phyloP scores from a whole-genome alignment of 1,140 invertebrate genomes.

The Pomacea maculata region DNA sequence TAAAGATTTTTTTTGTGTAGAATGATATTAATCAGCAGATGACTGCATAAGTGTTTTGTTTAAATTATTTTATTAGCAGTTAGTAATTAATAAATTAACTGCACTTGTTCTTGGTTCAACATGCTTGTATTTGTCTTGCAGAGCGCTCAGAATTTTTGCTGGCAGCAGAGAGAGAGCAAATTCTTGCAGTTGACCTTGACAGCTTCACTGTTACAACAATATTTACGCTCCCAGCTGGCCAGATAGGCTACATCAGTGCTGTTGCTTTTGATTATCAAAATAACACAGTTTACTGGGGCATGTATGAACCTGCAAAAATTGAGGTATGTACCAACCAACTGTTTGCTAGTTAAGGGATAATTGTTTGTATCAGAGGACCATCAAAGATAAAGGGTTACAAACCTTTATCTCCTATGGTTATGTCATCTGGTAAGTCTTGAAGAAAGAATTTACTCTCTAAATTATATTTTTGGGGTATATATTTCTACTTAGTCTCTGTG shows the following conservation, averaged over 20 bases:
- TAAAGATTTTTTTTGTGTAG: background rate
- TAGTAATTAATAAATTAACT: background rate
- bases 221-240: conserved; percentile 72
- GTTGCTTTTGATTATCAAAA: conserved; percentile 48
- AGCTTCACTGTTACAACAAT: conserved; percentile 64
- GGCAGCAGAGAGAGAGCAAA: conserved; percentile 79
- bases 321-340: conserved; percentile 68
- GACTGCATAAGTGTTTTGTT: background rate
- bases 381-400: no score
- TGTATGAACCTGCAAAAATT: conserved; percentile 28
- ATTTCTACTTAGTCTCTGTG: no score
- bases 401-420: no score
- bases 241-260: conserved; percentile 67
- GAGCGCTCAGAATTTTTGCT: conserved; percentile 81
- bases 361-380: no score
- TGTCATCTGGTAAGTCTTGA: no score
- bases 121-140: conserved; percentile 42
- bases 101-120: background rate
- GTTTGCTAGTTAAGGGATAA: no score
- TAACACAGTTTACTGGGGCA: conserved; percentile 50
- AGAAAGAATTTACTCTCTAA: no score
- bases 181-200: conserved; percentile 77
- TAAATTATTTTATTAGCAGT: background rate
- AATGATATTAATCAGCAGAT: background rate
- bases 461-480: no score